Evolutionary conservation across 2,888 invertebrate species (phyloP), one percentile per base, ranked within the genome.

Genomic region (Andrena minutula): DNA sequence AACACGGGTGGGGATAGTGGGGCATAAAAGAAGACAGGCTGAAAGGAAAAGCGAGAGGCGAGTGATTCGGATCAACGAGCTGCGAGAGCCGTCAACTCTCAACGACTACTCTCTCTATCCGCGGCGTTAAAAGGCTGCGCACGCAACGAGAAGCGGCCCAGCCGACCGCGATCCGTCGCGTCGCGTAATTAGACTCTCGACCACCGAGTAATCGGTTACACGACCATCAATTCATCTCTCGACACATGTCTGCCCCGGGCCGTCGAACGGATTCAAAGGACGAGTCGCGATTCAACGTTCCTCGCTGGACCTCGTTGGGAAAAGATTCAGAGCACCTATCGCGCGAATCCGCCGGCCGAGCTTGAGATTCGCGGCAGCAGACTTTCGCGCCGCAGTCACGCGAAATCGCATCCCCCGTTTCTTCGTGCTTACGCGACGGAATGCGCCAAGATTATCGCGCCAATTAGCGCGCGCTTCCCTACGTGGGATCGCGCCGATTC

Each of bases 391-490:
- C 32, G 41, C 16, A 53, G 61, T 71, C 75, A 28, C 65, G 64
- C 65, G 58, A 73, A 30, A 32, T 10, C 63, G 64, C 23, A 23
- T 58, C 73, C 41, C 47, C 20, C 47, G 56, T 56, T 49, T 64
- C 47, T 47, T 23, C 51, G 75, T 20, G 69, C 41, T 68, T 74
- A 49, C 65, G 32, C 74, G 41, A 60, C 26, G 64, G 75, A 73
- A 61, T 30, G 65, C 65, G 30, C 23, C 12, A 5, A 58, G 70
- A 76, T 79, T 76, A 76, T 76, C 79, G 60, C 70, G 71, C 66
- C 77, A 80, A 79, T 79, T 79, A 79, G 64, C 75, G 69, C 53
- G n/a, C 28, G 30, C 26, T 26, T 28, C n/a, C 65, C 16, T 72
- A 47, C 77, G 65, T 60, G 65, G 49, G 68, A 75, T 75, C 74